Conservation (phyloP, 2,797 vertebrate genomes). For the Rhynchonycteris naso region DNA sequence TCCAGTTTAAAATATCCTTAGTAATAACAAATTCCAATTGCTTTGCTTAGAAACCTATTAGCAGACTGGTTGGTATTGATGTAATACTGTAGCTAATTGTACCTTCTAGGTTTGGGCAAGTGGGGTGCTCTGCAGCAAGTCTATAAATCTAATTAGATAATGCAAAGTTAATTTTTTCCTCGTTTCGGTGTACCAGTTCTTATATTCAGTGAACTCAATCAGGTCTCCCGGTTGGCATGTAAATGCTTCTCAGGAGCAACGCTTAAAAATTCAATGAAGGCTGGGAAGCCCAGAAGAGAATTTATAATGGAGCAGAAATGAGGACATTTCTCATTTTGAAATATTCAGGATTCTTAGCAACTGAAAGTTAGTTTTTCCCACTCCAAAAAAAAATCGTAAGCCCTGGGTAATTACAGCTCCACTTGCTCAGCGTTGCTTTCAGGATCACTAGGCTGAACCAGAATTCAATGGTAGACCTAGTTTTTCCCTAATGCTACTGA, state of each 20-base stretch:
- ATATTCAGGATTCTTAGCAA: slow-evolving; percentile 66
- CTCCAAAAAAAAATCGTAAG: slow-evolving; percentile 2
- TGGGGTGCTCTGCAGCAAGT: slow-evolving; percentile 56
- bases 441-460: neutral
- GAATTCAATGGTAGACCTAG: neutral
- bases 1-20: slow-evolving; percentile 70
- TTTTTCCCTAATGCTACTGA: neutral
- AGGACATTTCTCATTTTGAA: slow-evolving; percentile 70
- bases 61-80: slow-evolving; percentile 71
- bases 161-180: slow-evolving; percentile 73
- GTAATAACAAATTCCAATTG: slow-evolving; percentile 74
- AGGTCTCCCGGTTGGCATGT: slow-evolving; percentile 58
- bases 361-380: slow-evolving; percentile 15
- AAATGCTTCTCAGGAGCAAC: slow-evolving; percentile 61
- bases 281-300: slow-evolving; percentile 35
- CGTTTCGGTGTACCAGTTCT: slow-evolving; percentile 53
- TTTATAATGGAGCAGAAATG: slow-evolving; percentile 58
- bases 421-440: neutral
- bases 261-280: neutral
- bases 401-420: neutral
- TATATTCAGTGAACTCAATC: slow-evolving; percentile 52
- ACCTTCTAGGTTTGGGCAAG: slow-evolving; percentile 72
- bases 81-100: slow-evolving; percentile 71
- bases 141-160: slow-evolving; percentile 75
- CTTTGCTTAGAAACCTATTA: slow-evolving; percentile 71